Evolutionary conservation across 2,113 vertebrate species (phyloP).

Genomic region (Oreochromis aureus): DNA sequence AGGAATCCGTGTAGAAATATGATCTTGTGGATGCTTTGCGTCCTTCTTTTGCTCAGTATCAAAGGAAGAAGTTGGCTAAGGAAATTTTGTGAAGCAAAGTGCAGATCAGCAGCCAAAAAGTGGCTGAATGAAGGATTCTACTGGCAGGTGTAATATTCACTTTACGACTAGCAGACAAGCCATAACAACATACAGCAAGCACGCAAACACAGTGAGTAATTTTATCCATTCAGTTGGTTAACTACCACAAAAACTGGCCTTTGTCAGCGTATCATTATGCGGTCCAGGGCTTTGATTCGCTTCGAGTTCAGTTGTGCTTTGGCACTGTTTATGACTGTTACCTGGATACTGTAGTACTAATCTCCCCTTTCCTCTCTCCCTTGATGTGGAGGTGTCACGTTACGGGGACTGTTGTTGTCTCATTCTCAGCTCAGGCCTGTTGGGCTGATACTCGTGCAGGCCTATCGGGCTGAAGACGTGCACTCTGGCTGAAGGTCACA

Average conservation of each 20-base stretch:
- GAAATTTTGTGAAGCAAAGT: neutral
- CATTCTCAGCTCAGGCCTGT: neutral
- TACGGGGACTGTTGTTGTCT: conserved; percentile 26
- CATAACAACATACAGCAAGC: neutral
- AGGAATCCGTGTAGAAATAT: neutral
- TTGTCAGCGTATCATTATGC: conserved; percentile 17
- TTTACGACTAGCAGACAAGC: neutral
- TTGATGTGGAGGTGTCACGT: conserved; percentile 28
- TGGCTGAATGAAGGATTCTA: neutral
- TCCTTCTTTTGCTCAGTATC: neutral
- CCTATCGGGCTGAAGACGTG: neutral
- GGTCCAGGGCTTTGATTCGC: conserved; percentile 1
- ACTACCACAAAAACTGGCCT: neutral
- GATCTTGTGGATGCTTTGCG: neutral
- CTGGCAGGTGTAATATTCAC: conserved; percentile 7
- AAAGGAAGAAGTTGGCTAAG: neutral
- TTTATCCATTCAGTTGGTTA: conserved; percentile 3
- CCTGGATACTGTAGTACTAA: conserved; percentile 53
- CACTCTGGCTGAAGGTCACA: conserved; percentile 27
- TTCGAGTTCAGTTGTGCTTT: conserved; percentile 31
- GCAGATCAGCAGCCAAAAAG: neutral
- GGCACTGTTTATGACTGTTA: conserved; percentile 57
- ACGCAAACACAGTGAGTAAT: neutral
- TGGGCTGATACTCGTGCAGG: neutral
- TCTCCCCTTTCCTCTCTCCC: neutral